Evolutionary conservation across 2,113 vertebrate genomes (phyloP).

Genomic region (Bos taurus): ARS-UCD2.0 NC_037329.1:61613501-61614000

Average conservation of each 20-base stretch:
- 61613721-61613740: background rate
- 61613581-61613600: background rate
- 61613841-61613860: background rate
- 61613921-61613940: background rate
- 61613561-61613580: background rate
- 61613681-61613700: background rate
- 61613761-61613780: background rate
- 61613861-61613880: background rate
- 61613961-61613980: background rate
- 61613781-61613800: background rate
- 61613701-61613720: background rate
- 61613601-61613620: slow-evolving; percentile 1
- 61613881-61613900: background rate
- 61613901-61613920: background rate
- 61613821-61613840: background rate
- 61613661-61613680: background rate
- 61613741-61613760: background rate
- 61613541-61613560: background rate
- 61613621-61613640: background rate
- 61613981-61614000: background rate
- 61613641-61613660: background rate
- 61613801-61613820: background rate
- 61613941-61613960: background rate
- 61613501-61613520: background rate
- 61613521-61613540: background rate